Evolutionary conservation across 2,113 vertebrate genomes (phyloP), one percentile per base, ranked within the genome.

Genomic region (Laticauda colubrina): DNA sequence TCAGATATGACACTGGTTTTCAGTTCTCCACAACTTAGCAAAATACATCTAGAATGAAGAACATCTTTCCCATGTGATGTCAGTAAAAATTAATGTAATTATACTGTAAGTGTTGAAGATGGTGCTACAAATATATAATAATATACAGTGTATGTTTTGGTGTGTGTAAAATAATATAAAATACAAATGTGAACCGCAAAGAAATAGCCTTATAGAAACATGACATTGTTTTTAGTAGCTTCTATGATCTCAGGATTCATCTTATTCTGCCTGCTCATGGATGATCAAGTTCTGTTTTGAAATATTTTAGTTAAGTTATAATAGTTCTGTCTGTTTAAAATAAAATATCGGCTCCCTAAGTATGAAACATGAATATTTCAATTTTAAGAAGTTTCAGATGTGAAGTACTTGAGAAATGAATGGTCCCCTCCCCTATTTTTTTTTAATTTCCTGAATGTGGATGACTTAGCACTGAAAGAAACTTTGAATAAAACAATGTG

Each of bases 151-250:
- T 59, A 23, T 24, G 23, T 24, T 23, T 23, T 59, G 23, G 8
- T 61, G 3, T 61, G 9, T 61, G 24, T 61, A 61, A 61, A 39
- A 90, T 87, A 89, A n/a, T 10, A 39, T 87, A 18, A 2, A 24
- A 61, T 75, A 21, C 93, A 89, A 34, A 89, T 20, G 59, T 64
- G 61, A 91, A 90, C 51, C 0, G 24, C 92, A 86, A 89, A 95
- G 94, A 92, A 75, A 56, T 3, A 89, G 89, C 24, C 39, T 88
- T 34, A 56, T n/a, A 87, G 86, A 87, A 86, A 29, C 89, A 6
- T 45, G 88, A 54, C 90, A 3, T 57, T 26, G 23, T 59, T 11
- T 53, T 90, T 54, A 92, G 92, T 90, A 55, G 14, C 29, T 87
- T 55, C 34, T 51, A 20, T 59, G 43, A 51, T 59, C 9, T 53